Evolutionary conservation across 2,113 vertebrate genomes (phyloP).

Genomic region (Mobula birostris): DNA sequence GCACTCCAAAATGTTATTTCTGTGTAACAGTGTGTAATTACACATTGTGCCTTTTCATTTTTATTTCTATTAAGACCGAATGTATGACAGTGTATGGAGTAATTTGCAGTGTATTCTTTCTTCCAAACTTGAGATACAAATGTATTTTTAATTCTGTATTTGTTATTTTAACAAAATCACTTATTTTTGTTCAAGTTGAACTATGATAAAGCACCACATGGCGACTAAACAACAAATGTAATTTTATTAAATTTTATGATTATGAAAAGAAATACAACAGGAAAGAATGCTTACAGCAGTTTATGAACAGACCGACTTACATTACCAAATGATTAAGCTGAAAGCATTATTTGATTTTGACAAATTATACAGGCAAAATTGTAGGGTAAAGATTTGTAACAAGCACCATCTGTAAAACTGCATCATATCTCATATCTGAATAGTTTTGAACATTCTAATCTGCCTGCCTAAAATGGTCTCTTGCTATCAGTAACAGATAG

Average conservation of each 20-base stretch:
- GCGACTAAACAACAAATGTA: slow-evolving; percentile 39
- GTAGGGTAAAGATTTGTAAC: slow-evolving; percentile 9
- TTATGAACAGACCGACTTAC: not conserved
- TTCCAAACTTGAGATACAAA: not conserved
- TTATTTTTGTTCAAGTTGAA: not conserved
- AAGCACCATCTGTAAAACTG: not conserved
- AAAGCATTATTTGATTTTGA: not conserved
- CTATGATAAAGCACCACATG: not conserved
- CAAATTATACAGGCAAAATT: not conserved
- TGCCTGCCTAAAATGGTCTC: not conserved
- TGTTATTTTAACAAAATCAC: not conserved
- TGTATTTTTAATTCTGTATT: not conserved
- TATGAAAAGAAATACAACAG: not conserved
- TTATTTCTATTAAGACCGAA: not conserved
- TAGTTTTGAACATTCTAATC: not conserved
- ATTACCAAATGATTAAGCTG: not conserved
- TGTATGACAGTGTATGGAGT: too few species aligned
- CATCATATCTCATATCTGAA: not conserved
- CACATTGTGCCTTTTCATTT: not conserved
- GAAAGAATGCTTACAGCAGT: not conserved
- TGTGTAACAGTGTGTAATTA: not conserved
- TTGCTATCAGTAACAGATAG: not conserved
- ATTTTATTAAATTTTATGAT: slow-evolving; percentile 26
- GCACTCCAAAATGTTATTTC: not conserved
- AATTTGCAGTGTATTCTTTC: not conserved